phyloP scores from a whole-genome alignment of 1,140 invertebrate species.

The Goniozus legneri region DNA sequence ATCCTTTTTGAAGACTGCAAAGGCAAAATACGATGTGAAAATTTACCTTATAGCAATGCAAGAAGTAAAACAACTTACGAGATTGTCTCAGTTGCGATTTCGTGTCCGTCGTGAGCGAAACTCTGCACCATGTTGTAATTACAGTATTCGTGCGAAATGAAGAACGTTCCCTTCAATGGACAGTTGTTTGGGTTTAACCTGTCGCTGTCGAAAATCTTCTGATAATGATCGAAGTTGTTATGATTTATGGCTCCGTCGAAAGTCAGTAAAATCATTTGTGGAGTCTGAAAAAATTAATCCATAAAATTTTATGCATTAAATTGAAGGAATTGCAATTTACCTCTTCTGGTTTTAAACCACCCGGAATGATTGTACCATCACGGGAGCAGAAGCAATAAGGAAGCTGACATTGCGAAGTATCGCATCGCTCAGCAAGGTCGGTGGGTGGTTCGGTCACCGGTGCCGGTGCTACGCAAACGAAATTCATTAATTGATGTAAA shows the following conservation, averaged over 20 bases:
- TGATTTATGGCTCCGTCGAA: conserved; percentile 92
- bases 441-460: conserved; percentile 75
- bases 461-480: conserved; percentile 62
- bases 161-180: conserved; percentile 87
- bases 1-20: conserved; percentile 65
- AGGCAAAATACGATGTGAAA: no score
- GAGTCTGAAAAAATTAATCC: conserved; percentile 68
- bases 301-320: background rate
- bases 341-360: conserved; percentile 73
- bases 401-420: conserved; percentile 70
- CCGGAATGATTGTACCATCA: conserved; percentile 84
- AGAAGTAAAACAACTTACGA: no score
- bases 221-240: conserved; percentile 87
- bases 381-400: conserved; percentile 93
- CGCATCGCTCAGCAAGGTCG: conserved; percentile 76
- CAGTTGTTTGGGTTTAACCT: conserved; percentile 87
- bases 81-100: conserved; percentile 88
- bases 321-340: conserved; percentile 54
- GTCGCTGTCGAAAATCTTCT: conserved; percentile 76
- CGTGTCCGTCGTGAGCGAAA: conserved; percentile 83
- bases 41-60: no score
- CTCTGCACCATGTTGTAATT: conserved; percentile 91
- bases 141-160: conserved; percentile 91
- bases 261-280: conserved; percentile 90
- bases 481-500: background rate